Percentiles rank a stretch among this genome's conserved stretches.
These are phyloP conservation scores for Sicus ferrugineus DNA, from an alignment of 2,888 invertebrate genomes.

Conservation along the genomic window DNA sequence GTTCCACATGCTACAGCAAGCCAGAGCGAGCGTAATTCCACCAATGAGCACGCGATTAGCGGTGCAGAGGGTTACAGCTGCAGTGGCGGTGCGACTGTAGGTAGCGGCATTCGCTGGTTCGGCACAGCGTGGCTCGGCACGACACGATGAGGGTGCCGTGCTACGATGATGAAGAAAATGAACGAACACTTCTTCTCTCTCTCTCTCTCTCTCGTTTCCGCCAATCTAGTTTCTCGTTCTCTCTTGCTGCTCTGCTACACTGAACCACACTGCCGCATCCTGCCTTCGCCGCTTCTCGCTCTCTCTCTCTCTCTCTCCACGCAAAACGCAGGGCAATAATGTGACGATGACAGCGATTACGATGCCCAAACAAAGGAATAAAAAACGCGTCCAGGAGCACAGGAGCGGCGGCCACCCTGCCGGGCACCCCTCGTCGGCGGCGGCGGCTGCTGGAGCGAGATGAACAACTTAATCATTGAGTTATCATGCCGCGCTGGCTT, in stretches of 20 bases:
- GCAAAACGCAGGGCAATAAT: conserved; percentile 52
- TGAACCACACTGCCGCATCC: too few species aligned
- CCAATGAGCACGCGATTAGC: conserved; percentile 49
- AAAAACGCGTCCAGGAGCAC: conserved; percentile 37
- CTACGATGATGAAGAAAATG: too few species aligned
- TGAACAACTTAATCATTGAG: conserved; percentile 45
- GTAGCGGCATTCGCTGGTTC: not conserved
- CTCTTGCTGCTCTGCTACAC: too few species aligned
- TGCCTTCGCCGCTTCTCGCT: not conserved
- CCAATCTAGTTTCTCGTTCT: too few species aligned
- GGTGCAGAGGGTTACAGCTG: not conserved
- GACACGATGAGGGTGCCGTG: conserved; percentile 43
- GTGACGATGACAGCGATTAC: conserved; percentile 61
- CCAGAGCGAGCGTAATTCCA: conserved; percentile 38
- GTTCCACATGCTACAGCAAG: conserved; percentile 35
- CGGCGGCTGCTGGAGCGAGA: conserved; percentile 34
- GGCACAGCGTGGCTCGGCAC: not conserved
- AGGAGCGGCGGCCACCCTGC: conserved; percentile 29
- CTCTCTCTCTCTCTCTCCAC: conserved; percentile 10
- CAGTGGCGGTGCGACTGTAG: conserved; percentile 20
- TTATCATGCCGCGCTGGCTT: conserved; percentile 45
- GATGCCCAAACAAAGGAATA: conserved; percentile 54
- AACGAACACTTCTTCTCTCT: not conserved
- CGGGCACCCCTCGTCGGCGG: conserved; percentile 19
- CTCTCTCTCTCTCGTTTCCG: not conserved